A percentile compares a stretch with the other conserved stretches of the same genome.
phyloP scores from a whole-genome alignment of 2,113 vertebrate species.

The Lophochroa leadbeateri region DNA sequence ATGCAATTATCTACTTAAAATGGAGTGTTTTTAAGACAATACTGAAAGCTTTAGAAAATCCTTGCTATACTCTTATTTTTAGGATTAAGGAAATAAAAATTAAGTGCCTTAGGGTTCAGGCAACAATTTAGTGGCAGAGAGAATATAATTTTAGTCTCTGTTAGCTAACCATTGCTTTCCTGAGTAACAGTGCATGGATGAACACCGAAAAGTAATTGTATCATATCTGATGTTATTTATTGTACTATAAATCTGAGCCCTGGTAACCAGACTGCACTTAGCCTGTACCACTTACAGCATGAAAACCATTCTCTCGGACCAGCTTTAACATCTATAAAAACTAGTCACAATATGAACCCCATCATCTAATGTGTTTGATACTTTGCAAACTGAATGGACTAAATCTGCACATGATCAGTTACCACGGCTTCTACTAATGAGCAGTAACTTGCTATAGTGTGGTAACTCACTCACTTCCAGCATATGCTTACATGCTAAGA shows the following conservation, averaged over 20 bases:
- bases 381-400: neutral
- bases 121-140: neutral
- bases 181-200: neutral
- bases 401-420: conserved; percentile 1
- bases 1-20: neutral
- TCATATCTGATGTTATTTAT: neutral
- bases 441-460: neutral
- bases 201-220: neutral
- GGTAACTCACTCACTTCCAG: neutral
- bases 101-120: neutral
- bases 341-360: neutral
- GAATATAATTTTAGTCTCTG: neutral
- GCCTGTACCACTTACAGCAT: neutral
- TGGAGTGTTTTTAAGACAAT: neutral
- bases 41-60: neutral
- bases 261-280: neutral
- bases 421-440: conserved; percentile 1
- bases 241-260: neutral
- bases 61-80: neutral
- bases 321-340: neutral
- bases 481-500: conserved; percentile 26
- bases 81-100: neutral
- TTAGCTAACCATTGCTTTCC: neutral
- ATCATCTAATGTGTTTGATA: neutral
- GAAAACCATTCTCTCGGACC: neutral